Base-by-base conservation (phyloP, 2,797 vertebrate species). In the Halcyon smyrnensis region DNA sequence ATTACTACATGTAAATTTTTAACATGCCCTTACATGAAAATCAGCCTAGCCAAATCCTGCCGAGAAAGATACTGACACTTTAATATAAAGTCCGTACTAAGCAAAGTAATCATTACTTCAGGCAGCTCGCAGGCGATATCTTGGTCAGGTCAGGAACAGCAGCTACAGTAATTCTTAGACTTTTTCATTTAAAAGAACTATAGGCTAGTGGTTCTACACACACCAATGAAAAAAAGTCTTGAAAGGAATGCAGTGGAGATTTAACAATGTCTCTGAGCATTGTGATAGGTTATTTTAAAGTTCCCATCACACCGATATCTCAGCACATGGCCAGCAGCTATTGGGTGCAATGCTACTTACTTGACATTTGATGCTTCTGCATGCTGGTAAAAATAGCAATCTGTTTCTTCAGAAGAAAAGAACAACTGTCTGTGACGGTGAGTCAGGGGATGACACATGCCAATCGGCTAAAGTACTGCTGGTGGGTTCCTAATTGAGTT, bases 371-470 rank as follows among this genome's bases (percentile, higher is more conserved):
- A 28, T 78, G 37, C 9, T 93, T 74, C 76, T 20, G 39, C 86
- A 25, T 34, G 50, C 8, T 45, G 28, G 18, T 51, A 70, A 92
- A 95, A 90, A 67, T 60, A 93, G 43, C 36, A 88, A 11, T 15
- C n/a, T 73, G 36, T 46, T 87, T 34, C 43, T 81, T 84, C 80
- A 78, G 76, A 85, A 59, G 75, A 57, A 83, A 90, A 63, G 75
- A 37, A 59, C 3, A 4, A 5, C 34, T 79, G 32, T 63, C 69
- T 84, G 30, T 48, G 59, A 24, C 56, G 86, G 90, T 75, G 90
- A 92, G 59, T 86, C 90, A 93, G 43, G 77, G 59, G 20, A 74
- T 90, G 95, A 90, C 67, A 95, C 60, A 77, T 64, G 70, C 67
- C 90, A 92, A 51, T 89, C 77, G 76, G 60, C 32, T 89, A 67